Percentiles rank a stretch among this genome's conserved stretches.
phyloP scores from a whole-genome alignment of 2,113 vertebrate species.

The Marcusenius ussheri region DNA sequence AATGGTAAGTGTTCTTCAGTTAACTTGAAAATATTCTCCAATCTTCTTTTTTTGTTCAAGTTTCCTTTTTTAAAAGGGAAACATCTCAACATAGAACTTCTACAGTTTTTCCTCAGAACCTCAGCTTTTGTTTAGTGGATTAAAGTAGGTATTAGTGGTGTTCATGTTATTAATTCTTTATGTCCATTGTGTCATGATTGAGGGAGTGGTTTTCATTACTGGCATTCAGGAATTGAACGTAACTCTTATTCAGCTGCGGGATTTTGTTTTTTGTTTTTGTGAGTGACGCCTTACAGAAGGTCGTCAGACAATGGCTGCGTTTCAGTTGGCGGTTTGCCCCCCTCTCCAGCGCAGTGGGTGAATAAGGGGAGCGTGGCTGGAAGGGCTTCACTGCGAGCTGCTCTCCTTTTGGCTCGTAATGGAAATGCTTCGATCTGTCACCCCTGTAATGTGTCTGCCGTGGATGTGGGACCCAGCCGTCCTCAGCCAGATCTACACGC shows the following conservation, averaged over 20 bases:
- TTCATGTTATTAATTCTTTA: not conserved
- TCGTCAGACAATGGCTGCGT: not conserved
- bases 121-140: not conserved
- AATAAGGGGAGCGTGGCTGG: not conserved
- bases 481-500: not conserved
- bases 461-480: not conserved
- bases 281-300: not conserved
- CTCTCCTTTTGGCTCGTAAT: not conserved
- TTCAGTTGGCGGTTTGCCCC: not conserved
- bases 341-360: not conserved
- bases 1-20: not conserved
- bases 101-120: not conserved
- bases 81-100: not conserved
- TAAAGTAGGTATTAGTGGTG: not conserved
- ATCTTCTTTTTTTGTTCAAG: not conserved
- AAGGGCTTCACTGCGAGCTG: not conserved
- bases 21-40: not conserved
- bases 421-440: constrained; percentile 12
- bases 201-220: not conserved
- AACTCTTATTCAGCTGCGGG: not conserved
- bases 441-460: not conserved
- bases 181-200: not conserved
- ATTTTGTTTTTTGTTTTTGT: not conserved
- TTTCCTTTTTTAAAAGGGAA: not conserved
- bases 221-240: not conserved